These are phyloP conservation scores for Colossoma macropomum DNA, from an alignment of 2,113 vertebrate genomes.

Conservation along the genomic window DNA sequence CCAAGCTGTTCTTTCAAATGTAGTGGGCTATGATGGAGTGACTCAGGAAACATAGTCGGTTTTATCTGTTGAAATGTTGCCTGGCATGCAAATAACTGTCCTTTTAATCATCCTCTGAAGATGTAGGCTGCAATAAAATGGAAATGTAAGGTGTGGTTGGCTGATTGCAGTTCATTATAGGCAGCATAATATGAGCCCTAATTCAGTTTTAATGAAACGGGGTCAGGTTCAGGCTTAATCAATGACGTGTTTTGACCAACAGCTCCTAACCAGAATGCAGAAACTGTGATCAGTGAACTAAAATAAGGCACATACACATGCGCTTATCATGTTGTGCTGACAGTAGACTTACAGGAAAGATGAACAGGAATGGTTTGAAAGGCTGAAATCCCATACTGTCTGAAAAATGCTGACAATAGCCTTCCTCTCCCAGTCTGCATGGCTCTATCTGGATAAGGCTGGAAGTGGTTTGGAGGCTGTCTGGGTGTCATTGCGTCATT, in stretches of 20 bases:
- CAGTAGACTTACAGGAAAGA: not conserved
- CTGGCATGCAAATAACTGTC: conserved; percentile 14
- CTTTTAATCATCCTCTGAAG: conserved; percentile 26
- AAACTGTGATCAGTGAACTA: not conserved
- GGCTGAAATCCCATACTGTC: not conserved
- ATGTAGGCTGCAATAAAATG: conserved; percentile 36
- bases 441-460: conserved; percentile 19
- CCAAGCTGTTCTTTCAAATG: conserved; percentile 15
- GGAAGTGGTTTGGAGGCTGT: conserved; percentile 19
- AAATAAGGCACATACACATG: not conserved
- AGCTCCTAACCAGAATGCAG: conserved; percentile 9
- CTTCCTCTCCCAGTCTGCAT: not conserved
- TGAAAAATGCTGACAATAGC: conserved; percentile 7
- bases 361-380: conserved; percentile 24
- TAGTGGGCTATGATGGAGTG: conserved; percentile 6
- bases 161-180: conserved; percentile 20
- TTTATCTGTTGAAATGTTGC: conserved; percentile 38
- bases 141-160: conserved; percentile 15
- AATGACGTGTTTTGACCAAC: not conserved
- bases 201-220: conserved; percentile 40
- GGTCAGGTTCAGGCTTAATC: conserved; percentile 22
- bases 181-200: conserved; percentile 22
- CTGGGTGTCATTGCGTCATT: conserved; percentile 41
- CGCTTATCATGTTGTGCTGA: not conserved
- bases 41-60: conserved; percentile 16